These are phyloP conservation scores for Chalcosyrphus nemorum DNA, from an alignment of 2,888 invertebrate species.

Conservation along the genomic window DNA sequence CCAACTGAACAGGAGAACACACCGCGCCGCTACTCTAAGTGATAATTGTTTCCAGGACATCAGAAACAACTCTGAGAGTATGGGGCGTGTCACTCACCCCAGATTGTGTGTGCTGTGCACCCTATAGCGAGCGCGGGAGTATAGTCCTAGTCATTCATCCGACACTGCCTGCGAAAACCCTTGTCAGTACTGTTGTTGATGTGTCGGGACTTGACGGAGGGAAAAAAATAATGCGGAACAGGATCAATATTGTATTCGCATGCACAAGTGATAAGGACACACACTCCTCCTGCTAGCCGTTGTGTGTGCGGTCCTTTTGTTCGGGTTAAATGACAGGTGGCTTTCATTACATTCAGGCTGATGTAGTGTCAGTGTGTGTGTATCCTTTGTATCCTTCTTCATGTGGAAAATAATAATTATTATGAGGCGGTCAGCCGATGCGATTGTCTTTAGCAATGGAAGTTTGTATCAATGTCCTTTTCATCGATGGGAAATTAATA, in stretches of 20 bases:
- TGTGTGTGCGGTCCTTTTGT: conserved; percentile 61
- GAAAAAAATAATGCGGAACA: conserved; percentile 23
- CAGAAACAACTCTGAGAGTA: conserved; percentile 27
- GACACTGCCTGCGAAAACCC: conserved; percentile 1
- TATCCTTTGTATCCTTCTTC: conserved; percentile 50
- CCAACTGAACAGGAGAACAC: conserved; percentile 24
- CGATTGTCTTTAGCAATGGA: conserved; percentile 42
- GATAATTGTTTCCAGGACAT: conserved; percentile 67
- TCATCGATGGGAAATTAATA: conserved; percentile 58
- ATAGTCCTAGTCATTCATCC: conserved; percentile 14
- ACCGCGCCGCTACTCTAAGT: conserved; percentile 30
- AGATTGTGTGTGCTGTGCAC: conserved; percentile 45
- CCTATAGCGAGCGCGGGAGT: conserved; percentile 37
- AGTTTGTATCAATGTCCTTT: conserved; percentile 50
- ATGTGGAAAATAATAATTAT: conserved; percentile 72
- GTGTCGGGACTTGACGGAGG: conserved; percentile 58
- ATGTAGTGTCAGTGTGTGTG: not conserved
- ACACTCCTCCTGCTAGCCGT: conserved; percentile 2
- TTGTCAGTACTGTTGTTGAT: conserved; percentile 61
- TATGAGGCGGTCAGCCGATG: conserved; percentile 67
- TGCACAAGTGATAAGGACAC: conserved; percentile 57
- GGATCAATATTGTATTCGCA: conserved; percentile 61
- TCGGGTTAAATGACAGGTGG: conserved; percentile 70
- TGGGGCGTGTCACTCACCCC: conserved; percentile 45
- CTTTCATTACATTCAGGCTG: conserved; percentile 69